Evolutionary conservation across 2,797 vertebrate genomes (phyloP).

Genomic region (Leuciscus waleckii): DNA sequence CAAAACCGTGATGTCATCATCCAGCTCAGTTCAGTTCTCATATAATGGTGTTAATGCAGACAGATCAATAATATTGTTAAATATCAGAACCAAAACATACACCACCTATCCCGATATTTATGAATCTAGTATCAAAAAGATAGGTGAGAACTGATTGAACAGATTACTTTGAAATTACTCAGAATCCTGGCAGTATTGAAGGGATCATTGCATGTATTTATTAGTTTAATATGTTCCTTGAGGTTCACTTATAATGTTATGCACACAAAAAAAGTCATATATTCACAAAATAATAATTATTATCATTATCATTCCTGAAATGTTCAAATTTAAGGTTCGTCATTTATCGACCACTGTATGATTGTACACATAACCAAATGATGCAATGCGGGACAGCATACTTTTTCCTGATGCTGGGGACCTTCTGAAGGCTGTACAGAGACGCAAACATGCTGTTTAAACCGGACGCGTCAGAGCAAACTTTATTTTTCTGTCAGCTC

Average conservation of each 20-base stretch:
- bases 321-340: too few species aligned
- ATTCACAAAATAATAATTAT: too few species aligned
- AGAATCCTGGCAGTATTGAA: neutral
- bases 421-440: neutral
- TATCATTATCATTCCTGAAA: too few species aligned
- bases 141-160: neutral
- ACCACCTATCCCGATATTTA: neutral
- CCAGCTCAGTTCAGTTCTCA: too few species aligned
- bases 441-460: neutral
- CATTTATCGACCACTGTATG: too few species aligned
- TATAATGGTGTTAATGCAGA: too few species aligned
- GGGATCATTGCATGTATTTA: neutral
- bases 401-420: neutral
- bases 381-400: neutral
- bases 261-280: too few species aligned
- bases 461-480: neutral
- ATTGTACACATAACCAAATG: neutral
- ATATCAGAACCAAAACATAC: slow-evolving; percentile 10
- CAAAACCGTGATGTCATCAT: too few species aligned
- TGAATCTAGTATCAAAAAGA: neutral
- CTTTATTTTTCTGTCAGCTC: neutral
- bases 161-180: neutral
- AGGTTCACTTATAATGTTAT: neutral
- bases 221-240: neutral
- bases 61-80: too few species aligned